Evolutionary conservation across 2,113 vertebrate species (phyloP).

Genomic region (Ceratotherium simum): DNA sequence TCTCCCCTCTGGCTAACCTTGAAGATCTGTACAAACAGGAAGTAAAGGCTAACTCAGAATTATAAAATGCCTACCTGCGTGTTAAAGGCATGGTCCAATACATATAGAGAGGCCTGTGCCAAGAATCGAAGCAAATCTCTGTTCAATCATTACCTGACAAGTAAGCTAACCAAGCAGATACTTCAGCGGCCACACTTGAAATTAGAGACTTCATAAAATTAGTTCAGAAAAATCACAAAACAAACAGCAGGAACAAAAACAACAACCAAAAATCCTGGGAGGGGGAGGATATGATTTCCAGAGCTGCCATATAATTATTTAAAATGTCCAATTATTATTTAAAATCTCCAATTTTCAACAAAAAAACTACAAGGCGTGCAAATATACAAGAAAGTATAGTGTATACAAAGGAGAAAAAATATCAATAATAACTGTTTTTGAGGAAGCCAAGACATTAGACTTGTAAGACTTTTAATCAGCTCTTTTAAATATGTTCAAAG

Average conservation of each 20-base stretch:
- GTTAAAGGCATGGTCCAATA: neutral
- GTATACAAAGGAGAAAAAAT: neutral
- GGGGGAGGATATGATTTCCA: neutral
- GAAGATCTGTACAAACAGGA: neutral
- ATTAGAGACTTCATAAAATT: neutral
- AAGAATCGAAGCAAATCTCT: neutral
- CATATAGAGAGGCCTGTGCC: neutral
- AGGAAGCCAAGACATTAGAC: neutral
- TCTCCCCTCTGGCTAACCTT: neutral
- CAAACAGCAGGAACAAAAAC: constrained; percentile 27
- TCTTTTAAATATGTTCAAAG: neutral
- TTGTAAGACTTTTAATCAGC: neutral
- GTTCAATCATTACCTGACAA: neutral
- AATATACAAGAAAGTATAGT: neutral
- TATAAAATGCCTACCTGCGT: neutral
- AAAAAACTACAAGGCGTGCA: neutral
- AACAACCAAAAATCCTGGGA: neutral
- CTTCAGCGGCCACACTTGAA: neutral
- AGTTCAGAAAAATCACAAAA: constrained; percentile 7
- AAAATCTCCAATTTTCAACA: constrained; percentile 8
- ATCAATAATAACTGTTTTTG: neutral
- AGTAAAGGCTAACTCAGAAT: neutral
- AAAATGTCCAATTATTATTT: neutral
- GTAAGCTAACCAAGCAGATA: constrained; percentile 31
- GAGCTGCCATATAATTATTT: neutral